A percentile compares a stretch with the other conserved stretches of the same genome.
Conservation (phyloP, 2,888 invertebrate species). For the Tinea semifulvella region DNA sequence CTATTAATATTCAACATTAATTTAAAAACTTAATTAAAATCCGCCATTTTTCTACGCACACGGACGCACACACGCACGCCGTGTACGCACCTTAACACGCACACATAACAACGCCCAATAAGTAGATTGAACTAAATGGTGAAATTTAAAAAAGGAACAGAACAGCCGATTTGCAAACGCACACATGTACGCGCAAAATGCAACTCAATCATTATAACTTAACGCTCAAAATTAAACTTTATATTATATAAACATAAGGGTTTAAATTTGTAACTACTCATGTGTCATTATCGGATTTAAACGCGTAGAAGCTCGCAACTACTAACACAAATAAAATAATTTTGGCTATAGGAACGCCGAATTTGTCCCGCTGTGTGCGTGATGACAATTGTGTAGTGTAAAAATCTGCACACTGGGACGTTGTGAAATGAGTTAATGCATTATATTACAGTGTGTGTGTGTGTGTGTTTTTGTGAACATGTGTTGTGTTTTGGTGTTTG, state of each 20-base stretch:
- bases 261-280: conserved; percentile 22
- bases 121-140: conserved; percentile 68
- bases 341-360: conserved; percentile 62
- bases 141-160: conserved; percentile 66
- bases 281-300: conserved; percentile 11
- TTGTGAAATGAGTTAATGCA: conserved; percentile 37
- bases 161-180: conserved; percentile 55
- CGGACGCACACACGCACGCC: conserved; percentile 24
- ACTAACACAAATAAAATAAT: conserved; percentile 31
- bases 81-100: conserved; percentile 42
- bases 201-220: conserved; percentile 55
- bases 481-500: conserved; percentile 49
- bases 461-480: conserved; percentile 26
- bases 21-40: conserved; percentile 1
- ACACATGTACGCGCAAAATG: conserved; percentile 41
- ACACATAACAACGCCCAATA: conserved; percentile 56
- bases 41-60: conserved; percentile 15
- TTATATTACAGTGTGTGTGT: conserved; percentile 25
- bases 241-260: conserved; percentile 21
- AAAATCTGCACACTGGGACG: background rate
- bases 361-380: conserved; percentile 40
- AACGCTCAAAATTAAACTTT: conserved; percentile 27
- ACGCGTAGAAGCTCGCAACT: conserved; percentile 8
- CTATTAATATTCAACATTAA: conserved; percentile 5
- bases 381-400: conserved; percentile 1